Percentiles rank a stretch among this genome's conserved stretches.
Conservation (phyloP, 2,797 vertebrate species). For the Hippoglossus hippoglossus region DNA sequence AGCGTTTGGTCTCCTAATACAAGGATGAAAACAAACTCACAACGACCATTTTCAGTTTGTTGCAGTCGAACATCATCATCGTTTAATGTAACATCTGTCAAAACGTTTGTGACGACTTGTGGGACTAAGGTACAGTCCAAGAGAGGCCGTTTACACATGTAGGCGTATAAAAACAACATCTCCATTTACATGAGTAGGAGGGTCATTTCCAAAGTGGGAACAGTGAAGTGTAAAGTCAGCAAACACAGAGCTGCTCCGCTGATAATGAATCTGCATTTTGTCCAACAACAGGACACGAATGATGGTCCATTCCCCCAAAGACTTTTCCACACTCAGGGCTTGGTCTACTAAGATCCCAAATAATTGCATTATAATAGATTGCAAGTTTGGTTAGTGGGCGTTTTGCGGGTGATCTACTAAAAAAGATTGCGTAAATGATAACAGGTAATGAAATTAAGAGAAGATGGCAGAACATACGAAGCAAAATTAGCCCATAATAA, state of each 20-base stretch:
- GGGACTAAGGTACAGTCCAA: background rate
- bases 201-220: background rate
- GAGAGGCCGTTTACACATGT: background rate
- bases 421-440: too few relatives aligned
- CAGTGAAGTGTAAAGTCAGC: constrained; percentile 10
- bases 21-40: background rate
- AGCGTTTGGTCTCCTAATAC: background rate
- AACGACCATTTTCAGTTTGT: constrained; percentile 2
- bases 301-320: background rate
- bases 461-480: too few relatives aligned
- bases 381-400: too few relatives aligned
- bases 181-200: background rate
- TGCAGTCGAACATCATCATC: background rate
- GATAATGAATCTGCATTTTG: background rate
- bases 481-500: too few relatives aligned
- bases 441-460: too few relatives aligned
- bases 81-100: constrained; percentile 18
- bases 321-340: background rate
- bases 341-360: too few relatives aligned
- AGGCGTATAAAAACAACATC: constrained; percentile 19
- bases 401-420: too few relatives aligned
- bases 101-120: constrained; percentile 4
- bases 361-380: too few relatives aligned
- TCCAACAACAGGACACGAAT: background rate
- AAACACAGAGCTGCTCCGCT: constrained; percentile 8